Evolutionary conservation across 35 echinoderm and acorn worm genomes (phyloP).

Genomic region (Stichopus chloronotus): DNA sequence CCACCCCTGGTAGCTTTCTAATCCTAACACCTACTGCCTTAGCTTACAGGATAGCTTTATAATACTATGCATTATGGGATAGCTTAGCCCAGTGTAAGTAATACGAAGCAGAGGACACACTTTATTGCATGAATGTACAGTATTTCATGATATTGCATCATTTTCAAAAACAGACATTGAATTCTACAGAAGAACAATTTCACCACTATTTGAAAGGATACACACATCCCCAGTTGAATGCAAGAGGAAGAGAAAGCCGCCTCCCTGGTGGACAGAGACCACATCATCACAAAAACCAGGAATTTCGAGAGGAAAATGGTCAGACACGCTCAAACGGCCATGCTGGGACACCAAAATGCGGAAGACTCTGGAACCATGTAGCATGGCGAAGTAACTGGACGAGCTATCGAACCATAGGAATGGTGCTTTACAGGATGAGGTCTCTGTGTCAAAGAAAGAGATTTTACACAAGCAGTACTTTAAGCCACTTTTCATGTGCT

Average conservation of each 20-base stretch:
- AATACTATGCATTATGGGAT: no score
- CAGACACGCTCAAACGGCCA: neutral
- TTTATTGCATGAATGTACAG: no score
- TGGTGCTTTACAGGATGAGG: neutral
- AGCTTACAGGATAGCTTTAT: no score
- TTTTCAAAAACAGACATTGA: neutral
- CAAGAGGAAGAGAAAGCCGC: constrained; percentile 58
- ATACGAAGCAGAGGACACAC: no score
- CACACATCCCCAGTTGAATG: constrained; percentile 70
- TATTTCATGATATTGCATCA: no score
- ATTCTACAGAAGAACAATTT: neutral
- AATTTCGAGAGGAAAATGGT: constrained; percentile 9
- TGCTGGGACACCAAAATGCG: neutral
- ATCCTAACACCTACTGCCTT: no score
- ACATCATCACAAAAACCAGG: constrained; percentile 26
- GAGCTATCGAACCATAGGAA: constrained; percentile 23
- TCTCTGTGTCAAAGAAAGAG: neutral
- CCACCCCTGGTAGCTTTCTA: no score
- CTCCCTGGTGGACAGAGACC: constrained; percentile 7
- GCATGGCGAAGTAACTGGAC: neutral
- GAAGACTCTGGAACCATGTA: constrained; percentile 11
- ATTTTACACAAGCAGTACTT: neutral
- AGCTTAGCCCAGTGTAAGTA: no score
- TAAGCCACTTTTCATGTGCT: no score
- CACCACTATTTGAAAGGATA: constrained; percentile 59